Percentiles rank a stretch among this genome's conserved stretches.
Conservation (phyloP, 2,888 invertebrate genomes). For the Mesopsocus fuscifrons region DNA sequence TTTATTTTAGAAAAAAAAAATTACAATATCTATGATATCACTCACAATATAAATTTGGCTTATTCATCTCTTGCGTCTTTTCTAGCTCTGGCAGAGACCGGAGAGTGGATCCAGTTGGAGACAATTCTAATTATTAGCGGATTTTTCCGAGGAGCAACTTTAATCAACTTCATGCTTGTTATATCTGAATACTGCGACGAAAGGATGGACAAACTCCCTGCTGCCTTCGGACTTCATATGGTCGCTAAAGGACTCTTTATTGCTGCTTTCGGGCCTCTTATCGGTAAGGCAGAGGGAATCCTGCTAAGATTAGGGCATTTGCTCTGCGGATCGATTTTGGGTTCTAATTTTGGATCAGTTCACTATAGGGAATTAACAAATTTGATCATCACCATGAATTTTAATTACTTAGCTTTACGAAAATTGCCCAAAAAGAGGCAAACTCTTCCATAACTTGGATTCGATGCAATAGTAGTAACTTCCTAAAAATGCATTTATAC, state of each 20-base stretch:
- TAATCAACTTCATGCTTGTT: conserved; percentile 50
- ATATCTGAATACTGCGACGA: conserved; percentile 43
- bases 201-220: conserved; percentile 33
- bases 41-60: neutral
- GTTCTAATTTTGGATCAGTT: too few species aligned
- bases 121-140: conserved; percentile 39
- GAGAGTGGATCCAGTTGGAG: conserved; percentile 46
- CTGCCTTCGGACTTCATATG: conserved; percentile 54
- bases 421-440: too few species aligned
- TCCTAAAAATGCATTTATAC: neutral
- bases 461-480: conserved; percentile 2
- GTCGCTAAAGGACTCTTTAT: conserved; percentile 47
- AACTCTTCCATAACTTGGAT: too few species aligned
- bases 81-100: conserved; percentile 53
- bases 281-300: too few species aligned
- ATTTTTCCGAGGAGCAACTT: conserved; percentile 56
- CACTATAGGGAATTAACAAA: too few species aligned
- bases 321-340: too few species aligned
- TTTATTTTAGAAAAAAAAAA: neutral
- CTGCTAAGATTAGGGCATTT: too few species aligned
- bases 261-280: conserved; percentile 37
- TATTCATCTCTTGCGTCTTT: too few species aligned
- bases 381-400: neutral
- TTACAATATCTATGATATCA: neutral
- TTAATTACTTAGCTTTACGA: neutral